Base-by-base conservation (phyloP, 2,113 vertebrate genomes). In the Rhea americana region DNA sequence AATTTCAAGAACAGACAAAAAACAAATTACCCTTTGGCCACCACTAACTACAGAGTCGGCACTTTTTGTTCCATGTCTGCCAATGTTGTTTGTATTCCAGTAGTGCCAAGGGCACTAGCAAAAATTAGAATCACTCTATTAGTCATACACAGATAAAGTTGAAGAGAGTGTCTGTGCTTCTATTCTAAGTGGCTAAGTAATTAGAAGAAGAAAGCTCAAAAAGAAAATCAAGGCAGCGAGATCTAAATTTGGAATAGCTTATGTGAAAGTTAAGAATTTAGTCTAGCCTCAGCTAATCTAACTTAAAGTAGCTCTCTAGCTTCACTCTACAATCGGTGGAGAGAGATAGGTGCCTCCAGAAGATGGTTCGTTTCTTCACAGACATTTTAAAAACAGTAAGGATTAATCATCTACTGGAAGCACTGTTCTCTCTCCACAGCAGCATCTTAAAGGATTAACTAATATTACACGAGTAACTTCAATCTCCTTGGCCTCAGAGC, bases 1-100 rank as follows among this genome's bases (percentile, higher is more conserved):
- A 85, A 93, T 88, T 90, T 75, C 20, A 55, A 85, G 83, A 85
- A 22, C 20, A 62, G 24, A 9, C 58, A 62, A 28, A 30, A 87
- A 32, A n/a, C 79, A 72, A 92, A 80, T 85, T 94, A 47, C 14
- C 37, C 9, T 63, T 18, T 85, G 63, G 87, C 45, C 67, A 2
- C 13, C 0, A 1, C 15, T 85, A 55, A 50, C 63, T 66, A 13
- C 41, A 63, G 12, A n/a, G 68, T 67, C 37, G 47, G 62, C 22
- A 8, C 47, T 8, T 90, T 91, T 86, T 86, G 35, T 68, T 91
- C 39, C 35, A 30, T 12, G 5, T 1, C 48, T 70, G 50, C 9
- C 3, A 61, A 6, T 2, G 4, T 14, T 43, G 51, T 71, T 93
- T 85, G 11, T 68, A 68, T 65, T 53, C n/a, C 41, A 72, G 76